Evolutionary conservation across 2,888 invertebrate genomes (phyloP).

Genomic region (Oxyteleia sp.): DNA sequence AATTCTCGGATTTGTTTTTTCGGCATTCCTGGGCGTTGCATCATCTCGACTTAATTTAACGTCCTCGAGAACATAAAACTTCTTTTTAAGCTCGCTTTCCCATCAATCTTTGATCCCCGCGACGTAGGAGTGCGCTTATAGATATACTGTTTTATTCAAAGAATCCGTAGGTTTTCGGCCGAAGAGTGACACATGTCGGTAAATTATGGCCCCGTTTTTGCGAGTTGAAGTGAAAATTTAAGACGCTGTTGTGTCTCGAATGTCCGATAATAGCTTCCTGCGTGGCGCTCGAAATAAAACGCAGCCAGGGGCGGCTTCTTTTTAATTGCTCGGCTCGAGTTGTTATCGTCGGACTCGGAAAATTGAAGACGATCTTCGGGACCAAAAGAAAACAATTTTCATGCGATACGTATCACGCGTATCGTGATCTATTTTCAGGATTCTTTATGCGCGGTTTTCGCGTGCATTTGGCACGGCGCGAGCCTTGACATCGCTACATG

Average conservation of each 20-base stretch:
- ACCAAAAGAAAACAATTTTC: conserved; percentile 14
- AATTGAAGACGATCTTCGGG: neutral
- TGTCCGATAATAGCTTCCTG: conserved; percentile 72
- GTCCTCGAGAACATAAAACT: conserved; percentile 45
- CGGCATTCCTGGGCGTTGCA: conserved; percentile 19
- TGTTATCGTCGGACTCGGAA: neutral
- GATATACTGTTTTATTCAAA: conserved; percentile 71
- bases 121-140: conserved; percentile 73
- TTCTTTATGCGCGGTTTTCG: conserved; percentile 61
- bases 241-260: conserved; percentile 72
- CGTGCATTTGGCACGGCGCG: conserved; percentile 62
- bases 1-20: neutral
- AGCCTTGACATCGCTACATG: conserved; percentile 61
- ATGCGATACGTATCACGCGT: conserved; percentile 33
- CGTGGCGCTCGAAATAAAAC: conserved; percentile 66
- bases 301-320: conserved; percentile 52
- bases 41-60: conserved; percentile 44
- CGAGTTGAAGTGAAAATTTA: conserved; percentile 68
- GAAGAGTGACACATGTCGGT: conserved; percentile 73
- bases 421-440: conserved; percentile 75
- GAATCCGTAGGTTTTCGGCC: conserved; percentile 71
- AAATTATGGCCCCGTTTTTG: conserved; percentile 72
- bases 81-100: conserved; percentile 58
- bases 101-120: conserved; percentile 69
- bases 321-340: conserved; percentile 41